Evolutionary conservation across 2,888 invertebrate genomes (phyloP), one percentile per base, ranked within the genome.

Genomic region (Watsonalla binaria): DNA sequence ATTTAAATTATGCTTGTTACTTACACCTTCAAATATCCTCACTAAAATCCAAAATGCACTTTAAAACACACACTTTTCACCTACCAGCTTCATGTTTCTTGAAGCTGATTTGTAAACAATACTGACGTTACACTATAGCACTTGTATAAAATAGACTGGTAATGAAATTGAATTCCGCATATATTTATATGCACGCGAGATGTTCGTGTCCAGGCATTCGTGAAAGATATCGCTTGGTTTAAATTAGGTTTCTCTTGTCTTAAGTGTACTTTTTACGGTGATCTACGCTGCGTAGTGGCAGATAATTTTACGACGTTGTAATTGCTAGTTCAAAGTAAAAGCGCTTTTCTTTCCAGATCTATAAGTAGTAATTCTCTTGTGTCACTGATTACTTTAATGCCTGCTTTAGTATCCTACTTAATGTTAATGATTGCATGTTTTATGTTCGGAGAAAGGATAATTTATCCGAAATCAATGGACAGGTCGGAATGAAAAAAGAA

Each of bases 101-200:
- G 81, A 86, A 87, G 82, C 84, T 80, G 75, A 75, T 74, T 64
- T 66, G 66, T 62, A 72, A 67, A 70, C 66, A 70, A 69, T 70
- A 65, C 58, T 71, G 76, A 84, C 89, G 87, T 86, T 84, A 88
- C 87, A 78, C 80, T 78, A 70, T 74, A 70, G 61, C 83, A 84
- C 80, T 74, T 74, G 74, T 80, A 73, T 79, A 85, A 84, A 84
- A 82, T 77, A 75, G 68, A 90, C 88, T 90, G 82, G 79, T 86
- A 90, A 87, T 90, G 90, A 90, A 90, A 90, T 78, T 84, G 87
- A 90, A 90, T 90, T 86, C 89, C 89, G 86, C 85, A 86, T 90
- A 86, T 77, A 90, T 90, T 90, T 90, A 90, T 90, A 90, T 70
- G 78, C 89, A 90, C 85, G 90, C 88, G 68, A 84, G 72, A 63